Evolutionary conservation across 1,140 invertebrate genomes (phyloP).

Genomic region (Catajapyx aquilonaris): DNA sequence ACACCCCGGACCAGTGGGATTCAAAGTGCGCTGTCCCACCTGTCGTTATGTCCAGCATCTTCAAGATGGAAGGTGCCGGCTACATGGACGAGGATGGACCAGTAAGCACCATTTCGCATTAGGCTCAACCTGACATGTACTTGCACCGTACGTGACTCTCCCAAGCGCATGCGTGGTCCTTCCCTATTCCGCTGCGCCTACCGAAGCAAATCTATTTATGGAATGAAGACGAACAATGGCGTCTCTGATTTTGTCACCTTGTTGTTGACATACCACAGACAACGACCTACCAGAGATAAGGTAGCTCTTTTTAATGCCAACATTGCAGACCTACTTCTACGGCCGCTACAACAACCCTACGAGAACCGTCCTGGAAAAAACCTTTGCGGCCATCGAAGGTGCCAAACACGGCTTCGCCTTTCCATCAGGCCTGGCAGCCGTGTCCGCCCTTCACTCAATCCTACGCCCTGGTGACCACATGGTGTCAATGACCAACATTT

Average conservation of each 20-base stretch:
- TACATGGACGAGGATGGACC: background rate
- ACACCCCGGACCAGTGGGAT: background rate
- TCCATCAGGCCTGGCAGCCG: constrained; percentile 33
- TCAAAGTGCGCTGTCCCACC: constrained; percentile 6
- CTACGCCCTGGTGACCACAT: constrained; percentile 35
- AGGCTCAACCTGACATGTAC: background rate
- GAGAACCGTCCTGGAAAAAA: constrained; percentile 31
- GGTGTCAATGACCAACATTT: constrained; percentile 36
- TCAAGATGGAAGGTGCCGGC: constrained; percentile 2
- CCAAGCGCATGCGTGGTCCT: too few species aligned
- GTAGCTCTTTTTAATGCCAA: too few species aligned
- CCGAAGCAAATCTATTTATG: background rate
- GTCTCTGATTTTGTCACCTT: constrained; percentile 5
- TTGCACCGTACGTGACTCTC: too few species aligned
- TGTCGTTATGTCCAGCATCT: constrained; percentile 4
- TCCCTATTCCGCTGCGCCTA: background rate
- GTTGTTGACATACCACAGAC: too few species aligned
- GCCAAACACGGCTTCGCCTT: constrained; percentile 33
- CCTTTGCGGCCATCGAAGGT: constrained; percentile 33
- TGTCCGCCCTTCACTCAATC: constrained; percentile 26
- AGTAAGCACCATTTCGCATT: background rate
- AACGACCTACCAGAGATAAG: too few species aligned
- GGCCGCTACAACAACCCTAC: constrained; percentile 40
- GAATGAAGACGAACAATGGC: background rate
- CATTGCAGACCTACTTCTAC: constrained; percentile 32